Evolutionary conservation across 2,797 vertebrate genomes (phyloP).

Genomic region (Paguma larvata): DNA sequence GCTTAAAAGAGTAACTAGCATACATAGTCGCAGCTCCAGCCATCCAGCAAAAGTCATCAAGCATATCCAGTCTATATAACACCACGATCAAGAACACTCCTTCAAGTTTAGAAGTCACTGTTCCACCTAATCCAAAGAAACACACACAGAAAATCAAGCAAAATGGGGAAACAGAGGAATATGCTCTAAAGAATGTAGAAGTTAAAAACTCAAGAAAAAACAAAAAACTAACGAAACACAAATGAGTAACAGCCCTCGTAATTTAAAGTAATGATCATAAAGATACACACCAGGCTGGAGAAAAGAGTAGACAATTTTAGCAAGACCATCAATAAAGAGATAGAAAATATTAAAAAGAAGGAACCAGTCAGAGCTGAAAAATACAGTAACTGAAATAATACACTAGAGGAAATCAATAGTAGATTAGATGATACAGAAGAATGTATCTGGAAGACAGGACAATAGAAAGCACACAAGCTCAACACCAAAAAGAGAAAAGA

Average conservation of each 20-base stretch:
- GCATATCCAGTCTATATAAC: background rate
- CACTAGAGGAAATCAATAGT: background rate
- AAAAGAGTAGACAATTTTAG: background rate
- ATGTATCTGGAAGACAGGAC: background rate
- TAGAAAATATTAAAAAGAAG: background rate
- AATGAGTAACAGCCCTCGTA: background rate
- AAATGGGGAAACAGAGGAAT: background rate
- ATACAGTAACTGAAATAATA: background rate
- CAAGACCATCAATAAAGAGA: background rate
- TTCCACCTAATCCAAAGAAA: background rate
- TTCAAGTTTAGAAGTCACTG: background rate
- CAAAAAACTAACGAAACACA: background rate
- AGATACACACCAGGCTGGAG: background rate
- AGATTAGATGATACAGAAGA: background rate
- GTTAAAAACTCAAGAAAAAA: background rate
- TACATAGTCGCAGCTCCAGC: background rate
- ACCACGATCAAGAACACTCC: background rate
- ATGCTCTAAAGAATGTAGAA: background rate
- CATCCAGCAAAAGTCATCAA: background rate
- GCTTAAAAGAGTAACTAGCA: background rate
- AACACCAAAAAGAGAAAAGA: background rate
- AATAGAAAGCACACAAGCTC: background rate
- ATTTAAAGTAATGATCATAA: background rate
- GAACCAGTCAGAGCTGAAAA: background rate
- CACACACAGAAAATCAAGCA: background rate